Conservation (phyloP, 2,113 vertebrate genomes). For the Ploceus nigricollis region DNA sequence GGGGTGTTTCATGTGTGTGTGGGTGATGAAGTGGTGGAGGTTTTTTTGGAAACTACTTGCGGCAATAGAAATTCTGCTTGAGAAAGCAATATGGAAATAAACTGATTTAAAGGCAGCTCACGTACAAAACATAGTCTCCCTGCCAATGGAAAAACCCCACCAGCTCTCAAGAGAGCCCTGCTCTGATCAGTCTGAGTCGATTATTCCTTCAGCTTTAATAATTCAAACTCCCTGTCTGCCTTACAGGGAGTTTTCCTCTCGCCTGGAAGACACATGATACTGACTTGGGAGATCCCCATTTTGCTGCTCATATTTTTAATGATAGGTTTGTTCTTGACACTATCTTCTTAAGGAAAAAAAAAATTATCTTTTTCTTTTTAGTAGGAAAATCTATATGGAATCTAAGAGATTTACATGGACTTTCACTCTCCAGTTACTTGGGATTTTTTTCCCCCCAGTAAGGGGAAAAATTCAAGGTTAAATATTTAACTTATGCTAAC, state of each 20-base stretch:
- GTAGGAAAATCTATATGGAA: background rate
- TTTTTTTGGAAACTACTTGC: background rate
- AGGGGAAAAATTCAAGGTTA: background rate
- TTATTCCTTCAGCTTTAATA: slow-evolving; percentile 40
- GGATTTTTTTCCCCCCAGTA: background rate
- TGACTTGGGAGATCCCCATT: background rate
- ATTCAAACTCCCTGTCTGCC: slow-evolving; percentile 15
- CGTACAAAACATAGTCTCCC: background rate
- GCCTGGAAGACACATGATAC: background rate
- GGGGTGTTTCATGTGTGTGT: background rate
- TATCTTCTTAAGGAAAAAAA: background rate
- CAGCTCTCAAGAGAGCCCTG: background rate
- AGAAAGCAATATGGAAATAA: slow-evolving; percentile 44
- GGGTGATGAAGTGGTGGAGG: background rate
- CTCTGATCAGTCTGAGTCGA: slow-evolving; percentile 3
- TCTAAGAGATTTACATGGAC: background rate
- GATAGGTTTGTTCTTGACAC: background rate
- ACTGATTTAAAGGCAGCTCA: slow-evolving; percentile 15
- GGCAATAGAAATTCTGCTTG: background rate
- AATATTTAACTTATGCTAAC: background rate
- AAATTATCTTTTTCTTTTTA: background rate
- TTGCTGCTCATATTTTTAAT: background rate
- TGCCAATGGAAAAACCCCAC: slow-evolving; percentile 40
- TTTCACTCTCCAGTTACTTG: background rate
- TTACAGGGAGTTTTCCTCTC: slow-evolving; percentile 30